These are phyloP conservation scores for Choristoneura fumiferana DNA, from an alignment of 1,140 invertebrate genomes.

Conservation along the genomic window DNA sequence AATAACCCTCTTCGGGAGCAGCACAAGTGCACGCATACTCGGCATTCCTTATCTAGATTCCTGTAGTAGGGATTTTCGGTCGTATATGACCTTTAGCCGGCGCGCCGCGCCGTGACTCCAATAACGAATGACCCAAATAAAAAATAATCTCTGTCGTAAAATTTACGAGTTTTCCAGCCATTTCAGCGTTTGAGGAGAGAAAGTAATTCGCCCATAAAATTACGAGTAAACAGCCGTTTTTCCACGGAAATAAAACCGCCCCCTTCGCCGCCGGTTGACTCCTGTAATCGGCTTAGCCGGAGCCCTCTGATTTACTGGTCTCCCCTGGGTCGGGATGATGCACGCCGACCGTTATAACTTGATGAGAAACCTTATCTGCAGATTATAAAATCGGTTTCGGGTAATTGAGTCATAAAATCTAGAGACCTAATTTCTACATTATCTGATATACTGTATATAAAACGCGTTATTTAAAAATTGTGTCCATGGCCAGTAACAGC, in stretches of 20 bases:
- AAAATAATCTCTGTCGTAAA: slow-evolving; percentile 62
- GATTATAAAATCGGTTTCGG: slow-evolving; percentile 71
- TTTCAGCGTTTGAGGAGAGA: slow-evolving; percentile 66
- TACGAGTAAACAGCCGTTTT: slow-evolving; percentile 74
- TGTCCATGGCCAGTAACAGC: neutral
- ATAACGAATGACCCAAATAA: slow-evolving; percentile 50
- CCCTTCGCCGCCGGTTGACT: slow-evolving; percentile 57
- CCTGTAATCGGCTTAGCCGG: slow-evolving; percentile 69
- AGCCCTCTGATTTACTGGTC: slow-evolving; percentile 51
- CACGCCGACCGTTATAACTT: slow-evolving; percentile 55
- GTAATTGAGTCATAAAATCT: slow-evolving; percentile 70
- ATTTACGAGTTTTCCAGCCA: slow-evolving; percentile 62
- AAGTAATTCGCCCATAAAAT: slow-evolving; percentile 72
- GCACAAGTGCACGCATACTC: slow-evolving; percentile 53
- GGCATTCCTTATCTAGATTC: slow-evolving; percentile 35
- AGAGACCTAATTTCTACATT: slow-evolving; percentile 39
- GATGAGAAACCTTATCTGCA: slow-evolving; percentile 71
- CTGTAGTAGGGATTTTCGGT: slow-evolving; percentile 6
- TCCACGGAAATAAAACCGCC: slow-evolving; percentile 66
- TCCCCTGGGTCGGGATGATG: slow-evolving; percentile 58
- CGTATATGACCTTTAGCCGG: slow-evolving; percentile 16
- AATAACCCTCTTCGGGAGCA: slow-evolving; percentile 61
- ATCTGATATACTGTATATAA: slow-evolving; percentile 6
- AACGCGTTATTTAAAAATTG: neutral
- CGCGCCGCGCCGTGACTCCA: slow-evolving; percentile 28